These are phyloP conservation scores for Coptodon rendalli DNA, from an alignment of 2,113 vertebrate species.

Conservation along the genomic window DNA sequence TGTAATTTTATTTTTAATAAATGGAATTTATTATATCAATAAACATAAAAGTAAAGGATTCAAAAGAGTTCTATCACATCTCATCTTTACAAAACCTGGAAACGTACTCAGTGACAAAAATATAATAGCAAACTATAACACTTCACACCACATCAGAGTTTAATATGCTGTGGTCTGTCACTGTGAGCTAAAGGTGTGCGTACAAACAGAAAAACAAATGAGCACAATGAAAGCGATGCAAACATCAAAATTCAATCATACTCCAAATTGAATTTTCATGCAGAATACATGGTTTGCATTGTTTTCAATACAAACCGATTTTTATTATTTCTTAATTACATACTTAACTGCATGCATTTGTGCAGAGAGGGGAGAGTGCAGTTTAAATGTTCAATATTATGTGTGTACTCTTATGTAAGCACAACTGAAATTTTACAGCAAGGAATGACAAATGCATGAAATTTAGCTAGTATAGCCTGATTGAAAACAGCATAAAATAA, in stretches of 20 bases:
- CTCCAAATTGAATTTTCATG: not conserved
- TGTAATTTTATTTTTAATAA: not conserved
- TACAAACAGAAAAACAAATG: not conserved
- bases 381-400: not conserved
- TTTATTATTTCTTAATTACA: not conserved
- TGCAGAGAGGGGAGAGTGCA: not conserved
- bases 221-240: not conserved
- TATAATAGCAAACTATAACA: not conserved
- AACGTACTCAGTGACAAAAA: not conserved
- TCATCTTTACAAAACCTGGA: not conserved
- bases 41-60: not conserved
- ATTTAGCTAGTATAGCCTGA: not conserved
- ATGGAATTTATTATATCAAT: not conserved
- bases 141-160: not conserved
- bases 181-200: not conserved
- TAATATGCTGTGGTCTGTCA: not conserved
- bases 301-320: not conserved
- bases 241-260: not conserved
- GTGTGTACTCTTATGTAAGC: not conserved
- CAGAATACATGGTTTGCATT: not conserved
- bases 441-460: not conserved
- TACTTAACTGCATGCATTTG: not conserved
- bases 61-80: not conserved
- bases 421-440: not conserved
- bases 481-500: not conserved